Conservation (phyloP, 2,113 vertebrate species). For the Notarius quadriscutis region DNA sequence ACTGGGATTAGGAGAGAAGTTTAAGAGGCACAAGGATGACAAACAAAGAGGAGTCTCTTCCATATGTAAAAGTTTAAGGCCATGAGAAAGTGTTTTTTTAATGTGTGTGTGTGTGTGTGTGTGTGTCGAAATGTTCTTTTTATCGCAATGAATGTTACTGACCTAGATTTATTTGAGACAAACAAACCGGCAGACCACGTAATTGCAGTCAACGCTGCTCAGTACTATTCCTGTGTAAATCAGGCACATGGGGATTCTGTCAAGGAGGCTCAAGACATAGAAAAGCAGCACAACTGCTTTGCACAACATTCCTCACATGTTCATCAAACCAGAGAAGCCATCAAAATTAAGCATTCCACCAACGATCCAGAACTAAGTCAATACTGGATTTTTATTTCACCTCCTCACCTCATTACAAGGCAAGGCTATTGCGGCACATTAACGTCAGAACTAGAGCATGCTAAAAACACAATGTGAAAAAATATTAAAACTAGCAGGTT, state of each 20-base stretch:
- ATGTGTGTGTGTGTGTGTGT: neutral
- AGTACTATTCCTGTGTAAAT: slow-evolving; percentile 36
- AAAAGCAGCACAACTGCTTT: slow-evolving; percentile 7
- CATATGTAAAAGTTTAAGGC: slow-evolving; percentile 6
- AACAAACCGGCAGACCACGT: neutral
- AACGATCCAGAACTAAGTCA: neutral
- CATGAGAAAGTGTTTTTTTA: neutral
- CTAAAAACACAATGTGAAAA: too few species aligned
- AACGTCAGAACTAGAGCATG: too few species aligned
- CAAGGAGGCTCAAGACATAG: slow-evolving; percentile 10
- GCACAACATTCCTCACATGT: slow-evolving; percentile 45
- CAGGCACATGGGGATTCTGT: slow-evolving; percentile 47
- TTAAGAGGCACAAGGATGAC: neutral
- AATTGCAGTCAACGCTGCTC: neutral
- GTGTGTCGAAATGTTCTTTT: neutral
- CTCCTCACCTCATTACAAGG: neutral
- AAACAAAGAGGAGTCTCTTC: slow-evolving; percentile 30
- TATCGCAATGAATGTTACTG: neutral
- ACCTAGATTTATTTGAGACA: slow-evolving; percentile 13
- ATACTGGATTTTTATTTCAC: neutral
- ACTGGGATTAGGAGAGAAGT: neutral
- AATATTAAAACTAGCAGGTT: too few species aligned
- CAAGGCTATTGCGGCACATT: too few species aligned
- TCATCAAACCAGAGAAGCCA: slow-evolving; percentile 4
- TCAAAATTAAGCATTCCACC: slow-evolving; percentile 21